Conservation (phyloP, 2,797 vertebrate species). For the Typhlichthys eigenmanni region DNA sequence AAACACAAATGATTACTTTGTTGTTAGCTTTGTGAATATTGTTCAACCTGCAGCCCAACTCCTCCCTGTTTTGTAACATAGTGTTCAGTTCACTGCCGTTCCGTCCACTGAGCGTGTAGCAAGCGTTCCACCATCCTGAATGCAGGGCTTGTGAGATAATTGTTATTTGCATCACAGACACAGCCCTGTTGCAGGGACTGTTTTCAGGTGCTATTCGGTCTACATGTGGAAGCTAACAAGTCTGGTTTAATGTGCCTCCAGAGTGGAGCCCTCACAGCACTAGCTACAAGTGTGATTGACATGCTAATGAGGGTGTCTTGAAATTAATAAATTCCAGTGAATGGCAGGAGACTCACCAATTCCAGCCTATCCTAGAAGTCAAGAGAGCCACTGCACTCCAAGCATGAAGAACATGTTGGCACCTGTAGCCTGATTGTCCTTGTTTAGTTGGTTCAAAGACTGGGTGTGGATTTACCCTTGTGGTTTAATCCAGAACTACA, state of each 20-base stretch:
- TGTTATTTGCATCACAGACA: conserved; percentile 36
- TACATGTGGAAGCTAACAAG: conserved; percentile 24
- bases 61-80: no score
- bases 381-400: neutral
- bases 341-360: neutral
- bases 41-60: no score
- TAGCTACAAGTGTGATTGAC: conserved; percentile 32
- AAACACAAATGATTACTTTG: no score
- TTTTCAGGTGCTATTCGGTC: conserved; percentile 20
- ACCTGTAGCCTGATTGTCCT: neutral
- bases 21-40: no score
- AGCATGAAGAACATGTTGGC: conserved; percentile 8
- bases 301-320: no score
- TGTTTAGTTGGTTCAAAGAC: neutral
- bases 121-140: no score
- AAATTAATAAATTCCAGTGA: conserved; percentile 11
- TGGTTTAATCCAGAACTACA: no score
- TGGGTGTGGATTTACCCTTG: conserved; percentile 8
- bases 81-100: no score
- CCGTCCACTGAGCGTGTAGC: no score
- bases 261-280: conserved; percentile 33
- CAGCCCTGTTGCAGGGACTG: conserved; percentile 29
- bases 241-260: conserved; percentile 33
- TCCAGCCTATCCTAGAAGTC: conserved; percentile 1
- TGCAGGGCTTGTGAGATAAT: neutral